Evolutionary conservation across 2,888 invertebrate genomes (phyloP), one percentile per base, ranked within the genome.

Genomic region (Scaptomyza caliginosa): DNA sequence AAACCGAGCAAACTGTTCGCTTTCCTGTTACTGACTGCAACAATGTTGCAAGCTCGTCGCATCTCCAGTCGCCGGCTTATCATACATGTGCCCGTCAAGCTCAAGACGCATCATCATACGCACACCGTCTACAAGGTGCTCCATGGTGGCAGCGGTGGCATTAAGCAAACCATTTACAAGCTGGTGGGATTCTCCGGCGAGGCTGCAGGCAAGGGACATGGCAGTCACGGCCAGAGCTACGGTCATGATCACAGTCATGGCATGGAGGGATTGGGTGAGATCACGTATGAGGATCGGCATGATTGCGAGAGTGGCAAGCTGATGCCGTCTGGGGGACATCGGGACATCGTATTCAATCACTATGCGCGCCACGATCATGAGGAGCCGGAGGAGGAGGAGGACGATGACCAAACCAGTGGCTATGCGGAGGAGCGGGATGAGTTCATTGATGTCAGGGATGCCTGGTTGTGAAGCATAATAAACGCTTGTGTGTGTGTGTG

Each of bases 61-160:
- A 56, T 73, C 91, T 45, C 62, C 30, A 94, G 94, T 90, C 94
- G 94, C 84, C 95, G 95, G 85, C 94, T 96, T 72, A 93, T 96
- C 82, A 96, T 96, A 89, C 96, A 96, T 91, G 95, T 96, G 48
- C 96, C 96, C 1, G 93, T 95, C 89, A 94, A 94, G 90, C 93
- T 96, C 73, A 95, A 96, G 88, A 94, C 94, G 69, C 95, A 96
- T 82, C 95, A 96, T 80, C 89, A 89, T 66, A 96, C 95, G 52
- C 95, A 95, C 88, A 96, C 96, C 4, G 86, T 90, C 39, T 94
- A 94, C 74, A 95, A 96, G 84, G 95, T 95, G 88, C 92, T 95
- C 23, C 94, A 94, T 80, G 94, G 94, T 16, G 34, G 34, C 34
- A 34, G 93, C 6, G 93, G 59, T 32, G 93, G 93, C 8, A 93